phyloP scores from a whole-genome alignment of 2,888 invertebrate species.

The Volucella zonaria region DNA sequence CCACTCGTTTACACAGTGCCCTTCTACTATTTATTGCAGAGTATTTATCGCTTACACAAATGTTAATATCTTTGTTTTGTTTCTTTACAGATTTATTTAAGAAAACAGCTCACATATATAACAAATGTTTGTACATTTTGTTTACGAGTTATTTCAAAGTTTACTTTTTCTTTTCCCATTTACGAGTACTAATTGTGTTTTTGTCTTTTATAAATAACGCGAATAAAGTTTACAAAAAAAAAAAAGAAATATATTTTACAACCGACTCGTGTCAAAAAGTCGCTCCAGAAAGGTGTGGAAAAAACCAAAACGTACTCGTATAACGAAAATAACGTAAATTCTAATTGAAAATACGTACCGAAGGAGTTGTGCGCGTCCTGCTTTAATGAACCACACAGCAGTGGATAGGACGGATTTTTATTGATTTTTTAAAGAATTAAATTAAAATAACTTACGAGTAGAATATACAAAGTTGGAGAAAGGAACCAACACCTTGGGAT shows the following conservation, averaged over 20 bases:
- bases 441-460: conserved; percentile 67
- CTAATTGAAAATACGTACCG: conserved; percentile 17
- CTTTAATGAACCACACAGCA: conserved; percentile 56
- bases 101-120: conserved; percentile 27
- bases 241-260: conserved; percentile 55
- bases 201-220: conserved; percentile 18
- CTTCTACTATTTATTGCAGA: neutral
- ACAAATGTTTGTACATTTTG: conserved; percentile 50
- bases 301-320: neutral
- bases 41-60: neutral
- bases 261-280: conserved; percentile 36
- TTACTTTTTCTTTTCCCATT: conserved; percentile 8
- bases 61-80: conserved; percentile 26
- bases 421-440: conserved; percentile 25
- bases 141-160: conserved; percentile 16
- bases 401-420: conserved; percentile 45
- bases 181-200: conserved; percentile 28
- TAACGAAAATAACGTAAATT: neutral
- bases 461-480: conserved; percentile 60
- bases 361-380: conserved; percentile 4
- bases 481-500: conserved; percentile 23
- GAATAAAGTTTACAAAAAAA: neutral
- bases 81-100: neutral
- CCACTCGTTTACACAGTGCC: too few species aligned
- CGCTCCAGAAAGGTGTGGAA: neutral